A percentile compares a stretch with the other conserved stretches of the same genome.
These are phyloP conservation scores for Amniataba percoides DNA, from an alignment of 2,797 vertebrate species.

Conservation along the genomic window DNA sequence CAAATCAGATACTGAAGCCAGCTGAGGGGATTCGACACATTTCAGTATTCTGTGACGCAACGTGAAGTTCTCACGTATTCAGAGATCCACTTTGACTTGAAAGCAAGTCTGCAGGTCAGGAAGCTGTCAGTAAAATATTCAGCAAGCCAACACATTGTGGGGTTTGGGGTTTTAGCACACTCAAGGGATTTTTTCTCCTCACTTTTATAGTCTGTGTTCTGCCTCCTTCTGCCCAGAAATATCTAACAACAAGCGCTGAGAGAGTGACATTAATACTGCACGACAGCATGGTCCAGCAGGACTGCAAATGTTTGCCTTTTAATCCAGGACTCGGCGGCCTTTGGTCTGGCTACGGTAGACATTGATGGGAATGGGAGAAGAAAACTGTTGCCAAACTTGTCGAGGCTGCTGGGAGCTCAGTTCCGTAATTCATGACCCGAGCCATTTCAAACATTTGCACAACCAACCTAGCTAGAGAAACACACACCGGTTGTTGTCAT, in stretches of 20 bases:
- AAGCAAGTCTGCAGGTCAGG: slow-evolving; percentile 69
- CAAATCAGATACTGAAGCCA: slow-evolving; percentile 22
- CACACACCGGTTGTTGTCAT: slow-evolving; percentile 60
- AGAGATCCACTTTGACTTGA: slow-evolving; percentile 65
- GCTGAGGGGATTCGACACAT: slow-evolving; percentile 33
- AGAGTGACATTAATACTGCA: slow-evolving; percentile 83
- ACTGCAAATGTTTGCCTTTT: slow-evolving; percentile 82
- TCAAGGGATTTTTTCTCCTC: slow-evolving; percentile 59
- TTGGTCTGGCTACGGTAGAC: slow-evolving; percentile 75
- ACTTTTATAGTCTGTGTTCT: slow-evolving; percentile 69
- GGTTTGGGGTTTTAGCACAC: slow-evolving; percentile 71
- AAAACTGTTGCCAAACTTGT: slow-evolving; percentile 80
- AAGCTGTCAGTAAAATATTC: slow-evolving; percentile 77
- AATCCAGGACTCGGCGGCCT: slow-evolving; percentile 73
- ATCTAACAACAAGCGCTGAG: slow-evolving; percentile 72
- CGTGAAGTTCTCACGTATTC: slow-evolving; percentile 56
- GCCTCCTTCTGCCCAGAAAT: slow-evolving; percentile 66
- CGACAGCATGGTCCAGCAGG: slow-evolving; percentile 73
- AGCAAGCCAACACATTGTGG: slow-evolving; percentile 65
- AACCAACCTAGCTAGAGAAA: slow-evolving; percentile 50
- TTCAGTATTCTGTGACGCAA: slow-evolving; percentile 54
- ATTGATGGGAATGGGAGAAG: slow-evolving; percentile 77
- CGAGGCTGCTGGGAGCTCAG: slow-evolving; percentile 61
- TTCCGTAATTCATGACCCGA: slow-evolving; percentile 67
- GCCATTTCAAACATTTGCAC: slow-evolving; percentile 77